Evolutionary conservation across 2,797 vertebrate genomes (phyloP).

Genomic region (Chanos chanos): DNA sequence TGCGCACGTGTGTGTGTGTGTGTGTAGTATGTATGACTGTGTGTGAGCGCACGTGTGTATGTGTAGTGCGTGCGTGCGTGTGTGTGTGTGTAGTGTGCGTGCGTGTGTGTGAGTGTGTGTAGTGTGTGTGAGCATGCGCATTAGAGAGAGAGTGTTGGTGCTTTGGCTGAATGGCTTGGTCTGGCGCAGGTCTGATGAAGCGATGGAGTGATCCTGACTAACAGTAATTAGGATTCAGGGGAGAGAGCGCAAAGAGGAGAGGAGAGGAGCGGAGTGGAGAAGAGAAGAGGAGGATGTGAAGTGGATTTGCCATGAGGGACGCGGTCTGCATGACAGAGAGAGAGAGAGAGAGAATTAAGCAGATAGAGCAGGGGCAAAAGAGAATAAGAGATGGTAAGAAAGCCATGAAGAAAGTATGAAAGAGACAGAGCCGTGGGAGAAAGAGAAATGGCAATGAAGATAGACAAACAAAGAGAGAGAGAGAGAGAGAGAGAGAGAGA

Average conservation of each 20-base stretch:
- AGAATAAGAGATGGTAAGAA: neutral
- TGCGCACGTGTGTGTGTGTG: too few relatives aligned
- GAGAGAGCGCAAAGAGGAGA: neutral
- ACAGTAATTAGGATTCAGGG: slow-evolving; percentile 20
- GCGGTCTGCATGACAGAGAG: slow-evolving; percentile 15
- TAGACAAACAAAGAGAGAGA: neutral
- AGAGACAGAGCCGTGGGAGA: slow-evolving; percentile 27
- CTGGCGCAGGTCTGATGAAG: neutral
- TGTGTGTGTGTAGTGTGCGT: too few relatives aligned
- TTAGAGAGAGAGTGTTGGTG: too few relatives aligned
- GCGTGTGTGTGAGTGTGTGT: too few relatives aligned
- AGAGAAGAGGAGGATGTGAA: slow-evolving; percentile 19
- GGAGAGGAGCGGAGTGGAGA: neutral
- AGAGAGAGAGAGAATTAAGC: neutral
- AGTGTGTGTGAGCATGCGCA: too few relatives aligned
- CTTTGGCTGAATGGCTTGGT: too few relatives aligned
- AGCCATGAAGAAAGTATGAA: slow-evolving; percentile 12
- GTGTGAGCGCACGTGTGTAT: too few relatives aligned
- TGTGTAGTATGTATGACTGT: too few relatives aligned
- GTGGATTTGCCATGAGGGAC: slow-evolving; percentile 34
- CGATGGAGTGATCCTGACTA: slow-evolving; percentile 18
- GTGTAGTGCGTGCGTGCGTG: too few relatives aligned
- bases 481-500: slow-evolving; percentile 1
- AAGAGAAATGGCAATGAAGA: neutral
- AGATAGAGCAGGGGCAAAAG: too few relatives aligned